Conservation (phyloP, 2,113 vertebrate genomes). For the Lepidiolamprologus cunningtoni region DNA sequence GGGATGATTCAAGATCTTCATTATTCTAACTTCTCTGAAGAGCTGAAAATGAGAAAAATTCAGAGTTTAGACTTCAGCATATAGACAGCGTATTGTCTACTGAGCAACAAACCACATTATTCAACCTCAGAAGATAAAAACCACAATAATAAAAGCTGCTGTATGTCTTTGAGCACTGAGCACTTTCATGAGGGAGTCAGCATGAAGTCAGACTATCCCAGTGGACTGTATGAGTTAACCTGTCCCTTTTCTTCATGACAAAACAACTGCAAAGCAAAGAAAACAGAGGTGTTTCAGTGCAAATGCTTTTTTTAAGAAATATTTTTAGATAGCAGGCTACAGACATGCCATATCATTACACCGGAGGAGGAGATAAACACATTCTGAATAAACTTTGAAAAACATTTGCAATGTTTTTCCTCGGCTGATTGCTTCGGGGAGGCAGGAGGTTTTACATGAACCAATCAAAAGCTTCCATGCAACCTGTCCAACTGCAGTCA, state of each 20-base stretch:
- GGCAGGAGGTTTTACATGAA: background rate
- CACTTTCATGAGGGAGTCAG: background rate
- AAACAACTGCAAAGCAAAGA: background rate
- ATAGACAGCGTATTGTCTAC: background rate
- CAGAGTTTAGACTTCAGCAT: background rate
- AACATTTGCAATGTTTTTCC: background rate
- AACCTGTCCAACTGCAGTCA: background rate
- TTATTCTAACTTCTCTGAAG: slow-evolving; percentile 99
- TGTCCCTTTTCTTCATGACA: background rate
- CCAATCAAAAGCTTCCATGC: background rate
- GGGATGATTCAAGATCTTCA: slow-evolving; percentile 98
- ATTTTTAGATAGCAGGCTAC: background rate
- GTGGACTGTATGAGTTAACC: background rate
- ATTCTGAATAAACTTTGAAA: background rate
- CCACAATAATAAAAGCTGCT: background rate
- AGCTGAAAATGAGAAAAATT: slow-evolving; percentile 71
- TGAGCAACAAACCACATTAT: background rate
- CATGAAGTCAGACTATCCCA: background rate
- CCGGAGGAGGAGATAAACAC: background rate
- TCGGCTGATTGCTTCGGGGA: background rate
- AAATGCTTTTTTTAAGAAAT: background rate
- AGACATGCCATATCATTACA: background rate
- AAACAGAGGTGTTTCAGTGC: background rate
- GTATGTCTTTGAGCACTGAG: background rate
- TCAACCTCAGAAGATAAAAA: background rate